These are phyloP conservation scores for Gymnocypris eckloni DNA, from an alignment of 2,797 vertebrate genomes.

Conservation along the genomic window DNA sequence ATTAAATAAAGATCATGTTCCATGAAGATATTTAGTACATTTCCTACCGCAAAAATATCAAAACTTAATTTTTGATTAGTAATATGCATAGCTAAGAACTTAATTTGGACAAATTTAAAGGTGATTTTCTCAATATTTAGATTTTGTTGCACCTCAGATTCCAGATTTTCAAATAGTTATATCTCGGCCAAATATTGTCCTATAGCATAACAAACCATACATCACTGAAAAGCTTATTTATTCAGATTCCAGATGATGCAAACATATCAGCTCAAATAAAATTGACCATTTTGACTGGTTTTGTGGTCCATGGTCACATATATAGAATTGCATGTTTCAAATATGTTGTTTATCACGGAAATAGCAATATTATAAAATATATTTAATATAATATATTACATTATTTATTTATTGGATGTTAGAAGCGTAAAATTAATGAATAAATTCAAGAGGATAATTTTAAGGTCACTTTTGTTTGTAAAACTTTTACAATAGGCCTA, in stretches of 20 bases:
- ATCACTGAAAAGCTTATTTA: too few relatives aligned
- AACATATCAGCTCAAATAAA: too few relatives aligned
- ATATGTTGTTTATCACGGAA: background rate
- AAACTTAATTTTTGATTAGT: too few relatives aligned
- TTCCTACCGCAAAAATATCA: too few relatives aligned
- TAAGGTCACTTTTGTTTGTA: background rate
- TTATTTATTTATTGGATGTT: background rate
- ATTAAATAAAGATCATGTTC: background rate
- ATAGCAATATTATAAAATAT: background rate
- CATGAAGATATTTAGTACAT: too few relatives aligned
- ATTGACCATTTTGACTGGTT: too few relatives aligned
- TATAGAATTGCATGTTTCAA: background rate
- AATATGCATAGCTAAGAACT: background rate
- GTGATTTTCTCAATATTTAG: too few relatives aligned
- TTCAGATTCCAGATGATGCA: too few relatives aligned
- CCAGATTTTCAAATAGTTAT: too few relatives aligned
- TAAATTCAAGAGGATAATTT: background rate
- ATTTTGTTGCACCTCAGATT: background rate
- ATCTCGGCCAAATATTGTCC: too few relatives aligned
- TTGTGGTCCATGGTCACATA: too few relatives aligned
- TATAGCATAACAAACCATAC: too few relatives aligned
- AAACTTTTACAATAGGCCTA: background rate
- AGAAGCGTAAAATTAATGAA: background rate
- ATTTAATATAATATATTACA: background rate
- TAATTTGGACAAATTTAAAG: background rate